These are phyloP conservation scores for Rhodeus uyekii DNA, from an alignment of 2,797 vertebrate genomes.

Conservation along the genomic window DNA sequence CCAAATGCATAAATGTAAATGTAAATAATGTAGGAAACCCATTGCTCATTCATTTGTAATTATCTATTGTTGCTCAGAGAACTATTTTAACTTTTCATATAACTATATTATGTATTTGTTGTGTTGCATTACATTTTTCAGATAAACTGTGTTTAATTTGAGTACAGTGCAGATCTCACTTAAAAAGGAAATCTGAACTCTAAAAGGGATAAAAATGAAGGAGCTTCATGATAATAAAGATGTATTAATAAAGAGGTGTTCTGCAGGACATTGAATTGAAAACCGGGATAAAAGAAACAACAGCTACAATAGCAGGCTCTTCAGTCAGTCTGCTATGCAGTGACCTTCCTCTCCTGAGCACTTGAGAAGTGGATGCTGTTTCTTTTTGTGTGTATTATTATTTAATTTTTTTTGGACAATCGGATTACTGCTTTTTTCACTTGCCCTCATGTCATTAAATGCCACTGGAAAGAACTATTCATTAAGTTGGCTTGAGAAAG, in stretches of 20 bases:
- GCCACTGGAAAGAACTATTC: neutral
- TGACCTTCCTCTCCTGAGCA: neutral
- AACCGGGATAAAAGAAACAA: neutral
- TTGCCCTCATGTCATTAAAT: neutral
- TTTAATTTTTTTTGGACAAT: too few species aligned
- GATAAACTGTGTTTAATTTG: neutral
- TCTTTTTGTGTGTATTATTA: too few species aligned
- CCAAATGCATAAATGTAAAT: too few species aligned
- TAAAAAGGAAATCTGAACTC: neutral
- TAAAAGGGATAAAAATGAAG: neutral
- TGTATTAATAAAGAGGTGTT: neutral
- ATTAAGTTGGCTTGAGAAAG: too few species aligned
- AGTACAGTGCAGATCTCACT: neutral
- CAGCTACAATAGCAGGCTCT: neutral
- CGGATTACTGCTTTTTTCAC: neutral
- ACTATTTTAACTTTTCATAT: neutral
- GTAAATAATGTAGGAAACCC: too few species aligned
- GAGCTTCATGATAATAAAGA: too few species aligned
- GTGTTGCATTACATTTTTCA: neutral
- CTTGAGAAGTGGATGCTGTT: neutral
- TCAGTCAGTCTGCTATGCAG: neutral
- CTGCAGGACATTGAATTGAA: neutral
- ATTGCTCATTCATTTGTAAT: neutral
- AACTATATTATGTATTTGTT: neutral
- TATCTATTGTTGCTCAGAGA: neutral